A percentile compares a stretch with the other conserved stretches of the same genome.
phyloP scores from a whole-genome alignment of 2,888 invertebrate genomes.

The Nomada hirtipes region DNA sequence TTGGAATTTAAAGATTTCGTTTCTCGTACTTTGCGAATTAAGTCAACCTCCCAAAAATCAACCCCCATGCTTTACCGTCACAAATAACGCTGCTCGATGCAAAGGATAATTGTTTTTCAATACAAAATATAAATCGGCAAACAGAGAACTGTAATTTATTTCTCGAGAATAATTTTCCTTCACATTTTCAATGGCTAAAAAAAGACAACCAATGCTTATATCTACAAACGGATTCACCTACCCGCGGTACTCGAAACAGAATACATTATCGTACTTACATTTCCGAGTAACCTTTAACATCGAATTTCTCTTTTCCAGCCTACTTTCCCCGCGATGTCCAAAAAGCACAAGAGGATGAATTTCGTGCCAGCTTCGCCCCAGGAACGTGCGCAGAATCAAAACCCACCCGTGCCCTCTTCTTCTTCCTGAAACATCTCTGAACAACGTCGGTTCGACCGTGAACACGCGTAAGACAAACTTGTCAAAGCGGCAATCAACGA shows the following conservation, averaged over 20 bases:
- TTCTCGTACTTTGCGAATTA: no score
- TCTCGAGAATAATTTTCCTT: not conserved
- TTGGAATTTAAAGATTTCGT: no score
- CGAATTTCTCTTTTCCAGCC: constrained; percentile 13
- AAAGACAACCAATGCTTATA: no score
- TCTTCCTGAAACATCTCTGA: constrained; percentile 4
- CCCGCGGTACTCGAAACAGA: no score
- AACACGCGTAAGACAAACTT: not conserved
- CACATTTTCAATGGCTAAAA: fast-evolving
- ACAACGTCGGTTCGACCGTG: not conserved
- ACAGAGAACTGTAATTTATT: not conserved
- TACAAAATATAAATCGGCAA: no score
- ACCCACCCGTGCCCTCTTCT: not conserved
- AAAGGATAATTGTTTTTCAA: not conserved
- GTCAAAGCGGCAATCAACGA: not conserved
- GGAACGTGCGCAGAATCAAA: not conserved
- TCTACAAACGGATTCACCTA: no score
- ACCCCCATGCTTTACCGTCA: not conserved
- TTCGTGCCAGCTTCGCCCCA: not conserved
- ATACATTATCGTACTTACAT: no score
- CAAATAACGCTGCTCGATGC: not conserved
- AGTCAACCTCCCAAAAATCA: no score
- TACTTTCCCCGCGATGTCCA: not conserved
- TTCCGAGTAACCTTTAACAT: no score
- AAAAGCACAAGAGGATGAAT: not conserved